Conservation (phyloP, 2,113 vertebrate species). For the Coregonus clupeaformis region DNA sequence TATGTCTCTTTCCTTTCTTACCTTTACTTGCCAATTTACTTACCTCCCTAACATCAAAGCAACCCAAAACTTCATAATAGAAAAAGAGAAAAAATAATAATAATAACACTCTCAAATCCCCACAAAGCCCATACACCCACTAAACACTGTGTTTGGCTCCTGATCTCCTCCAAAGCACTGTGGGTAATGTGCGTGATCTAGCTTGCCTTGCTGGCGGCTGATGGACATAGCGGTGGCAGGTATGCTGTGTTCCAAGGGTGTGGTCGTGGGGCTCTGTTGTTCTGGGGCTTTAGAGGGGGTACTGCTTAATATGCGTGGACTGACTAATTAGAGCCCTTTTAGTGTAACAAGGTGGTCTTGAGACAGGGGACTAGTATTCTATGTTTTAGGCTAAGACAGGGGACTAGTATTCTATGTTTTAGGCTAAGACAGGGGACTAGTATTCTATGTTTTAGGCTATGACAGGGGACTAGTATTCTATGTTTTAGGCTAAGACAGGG, state of each 20-base stretch:
- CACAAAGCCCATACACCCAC: neutral
- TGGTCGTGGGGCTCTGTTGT: neutral
- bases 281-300: too few relatives aligned
- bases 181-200: conserved; percentile 43
- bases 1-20: too few relatives aligned
- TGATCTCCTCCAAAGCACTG: conserved; percentile 35
- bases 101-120: neutral
- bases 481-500: too few relatives aligned
- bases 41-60: neutral
- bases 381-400: too few relatives aligned
- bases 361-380: too few relatives aligned
- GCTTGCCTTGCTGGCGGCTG: conserved; percentile 42
- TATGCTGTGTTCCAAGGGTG: conserved; percentile 52
- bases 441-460: too few relatives aligned
- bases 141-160: conserved; percentile 27
- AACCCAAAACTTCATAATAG: conserved; percentile 13
- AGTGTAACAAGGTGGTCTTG: conserved; percentile 66
- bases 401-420: too few relatives aligned
- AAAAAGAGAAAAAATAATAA: conserved; percentile 20
- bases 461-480: too few relatives aligned
- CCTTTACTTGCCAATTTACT: conserved; percentile 14
- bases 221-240: conserved; percentile 43
- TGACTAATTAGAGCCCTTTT: conserved; percentile 71
- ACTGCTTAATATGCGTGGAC: conserved; percentile 72
- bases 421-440: too few relatives aligned